Percentiles rank a stretch among this genome's conserved stretches.
phyloP scores from a whole-genome alignment of 2,113 vertebrate genomes.

The Promerops cafer region DNA sequence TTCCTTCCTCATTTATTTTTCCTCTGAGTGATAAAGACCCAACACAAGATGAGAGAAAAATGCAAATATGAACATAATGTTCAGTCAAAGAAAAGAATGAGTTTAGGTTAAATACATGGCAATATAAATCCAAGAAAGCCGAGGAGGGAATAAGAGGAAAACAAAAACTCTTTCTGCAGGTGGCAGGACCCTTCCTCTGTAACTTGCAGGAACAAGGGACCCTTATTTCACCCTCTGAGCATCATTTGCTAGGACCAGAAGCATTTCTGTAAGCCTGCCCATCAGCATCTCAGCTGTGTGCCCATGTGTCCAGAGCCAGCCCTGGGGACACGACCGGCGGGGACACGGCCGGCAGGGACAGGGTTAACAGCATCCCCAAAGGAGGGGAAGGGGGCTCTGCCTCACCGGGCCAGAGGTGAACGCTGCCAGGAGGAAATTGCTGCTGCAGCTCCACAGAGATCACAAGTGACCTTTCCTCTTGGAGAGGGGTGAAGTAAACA shows the following conservation, averaged over 20 bases:
- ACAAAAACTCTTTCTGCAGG: background rate
- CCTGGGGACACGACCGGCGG: too few species aligned
- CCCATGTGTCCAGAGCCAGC: too few species aligned
- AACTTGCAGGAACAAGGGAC: background rate
- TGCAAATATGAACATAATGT: background rate
- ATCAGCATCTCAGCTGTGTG: background rate
- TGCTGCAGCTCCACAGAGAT: background rate
- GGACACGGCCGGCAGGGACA: background rate
- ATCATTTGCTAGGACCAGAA: background rate
- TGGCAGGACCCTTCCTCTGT: background rate
- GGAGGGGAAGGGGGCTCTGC: background rate
- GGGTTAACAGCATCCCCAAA: background rate
- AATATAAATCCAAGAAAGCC: background rate
- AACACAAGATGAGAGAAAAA: background rate
- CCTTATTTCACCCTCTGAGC: background rate
- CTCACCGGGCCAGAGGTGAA: background rate
- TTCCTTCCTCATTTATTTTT: background rate
- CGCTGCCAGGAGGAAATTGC: slow-evolving; percentile 2
- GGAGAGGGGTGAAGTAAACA: slow-evolving; percentile 20
- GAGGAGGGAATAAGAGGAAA: background rate
- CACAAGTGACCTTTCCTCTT: slow-evolving; percentile 2
- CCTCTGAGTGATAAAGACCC: background rate
- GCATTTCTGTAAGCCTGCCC: background rate
- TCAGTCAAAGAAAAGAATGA: background rate
- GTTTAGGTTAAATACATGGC: background rate